These are phyloP conservation scores for Pachypeltis micranthus DNA, from an alignment of 1,140 invertebrate species.

Conservation along the genomic window DNA sequence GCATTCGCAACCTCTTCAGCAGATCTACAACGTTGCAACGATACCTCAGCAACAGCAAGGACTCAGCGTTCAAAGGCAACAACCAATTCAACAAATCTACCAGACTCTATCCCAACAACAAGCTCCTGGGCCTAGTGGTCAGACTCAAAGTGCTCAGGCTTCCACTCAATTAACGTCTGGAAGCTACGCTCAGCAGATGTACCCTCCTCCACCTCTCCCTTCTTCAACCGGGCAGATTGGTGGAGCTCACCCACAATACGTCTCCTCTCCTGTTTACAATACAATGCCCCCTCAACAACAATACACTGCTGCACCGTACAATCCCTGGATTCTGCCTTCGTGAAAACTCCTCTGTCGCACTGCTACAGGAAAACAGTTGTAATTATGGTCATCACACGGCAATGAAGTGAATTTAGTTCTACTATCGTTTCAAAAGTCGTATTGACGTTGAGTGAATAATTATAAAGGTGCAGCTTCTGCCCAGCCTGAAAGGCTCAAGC, in stretches of 20 bases:
- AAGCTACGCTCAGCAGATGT: conserved; percentile 6
- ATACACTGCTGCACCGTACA: conserved; percentile 4
- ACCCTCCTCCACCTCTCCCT: neutral
- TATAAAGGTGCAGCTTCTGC: too few species aligned
- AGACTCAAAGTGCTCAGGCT: neutral
- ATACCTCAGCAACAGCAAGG: neutral
- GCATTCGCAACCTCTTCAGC: neutral
- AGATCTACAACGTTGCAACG: neutral
- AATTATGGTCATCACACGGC: too few species aligned
- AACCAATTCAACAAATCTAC: neutral
- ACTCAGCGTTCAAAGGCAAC: neutral
- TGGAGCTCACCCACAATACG: neutral
- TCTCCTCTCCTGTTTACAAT: neutral
- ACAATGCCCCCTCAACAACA: conserved; percentile 4
- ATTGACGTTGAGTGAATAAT: too few species aligned
- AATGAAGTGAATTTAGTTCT: too few species aligned
- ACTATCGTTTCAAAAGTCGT: too few species aligned
- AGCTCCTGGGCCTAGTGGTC: neutral
- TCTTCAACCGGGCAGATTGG: neutral
- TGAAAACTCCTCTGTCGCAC: neutral
- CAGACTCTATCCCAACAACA: neutral
- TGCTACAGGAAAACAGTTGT: too few species aligned
- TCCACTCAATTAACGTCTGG: neutral
- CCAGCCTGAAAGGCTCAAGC: too few species aligned
- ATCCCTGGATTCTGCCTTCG: conserved; percentile 9